Evolutionary conservation across 2,888 invertebrate genomes (phyloP).

Genomic region (Oasisia sp.): DNA sequence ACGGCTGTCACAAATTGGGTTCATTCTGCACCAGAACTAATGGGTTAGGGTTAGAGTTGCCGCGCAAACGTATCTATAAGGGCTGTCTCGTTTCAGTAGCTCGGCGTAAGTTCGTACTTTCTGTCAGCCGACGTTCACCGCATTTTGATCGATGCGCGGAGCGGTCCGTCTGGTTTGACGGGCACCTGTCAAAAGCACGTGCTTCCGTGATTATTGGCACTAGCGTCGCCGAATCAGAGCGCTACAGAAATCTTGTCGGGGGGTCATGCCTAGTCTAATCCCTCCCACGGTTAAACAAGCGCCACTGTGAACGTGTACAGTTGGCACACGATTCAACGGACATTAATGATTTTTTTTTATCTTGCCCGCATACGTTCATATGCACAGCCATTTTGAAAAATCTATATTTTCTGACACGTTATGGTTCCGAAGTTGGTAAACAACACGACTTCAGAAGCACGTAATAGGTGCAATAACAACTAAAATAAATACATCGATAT

Average conservation of each 20-base stretch:
- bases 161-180: background rate
- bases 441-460: background rate
- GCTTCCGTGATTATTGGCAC: background rate
- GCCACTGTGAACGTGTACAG: background rate
- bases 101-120: background rate
- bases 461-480: background rate
- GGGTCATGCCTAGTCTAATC: background rate
- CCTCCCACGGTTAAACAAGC: background rate
- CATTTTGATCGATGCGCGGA: background rate
- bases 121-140: background rate
- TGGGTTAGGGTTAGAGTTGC: too few relatives aligned
- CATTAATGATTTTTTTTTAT: background rate
- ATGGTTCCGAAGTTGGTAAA: background rate
- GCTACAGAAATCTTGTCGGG: background rate
- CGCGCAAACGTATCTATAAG: too few relatives aligned
- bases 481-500: background rate
- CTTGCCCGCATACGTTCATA: background rate
- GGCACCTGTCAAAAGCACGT: constrained; percentile 13
- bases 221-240: constrained; percentile 12
- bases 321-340: background rate
- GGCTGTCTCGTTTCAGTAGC: background rate
- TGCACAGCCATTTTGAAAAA: background rate
- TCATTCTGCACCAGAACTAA: too few relatives aligned
- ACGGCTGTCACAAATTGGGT: too few relatives aligned
- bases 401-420: background rate